Conservation (phyloP, 2,888 invertebrate species). For the Brenthis ino region DNA sequence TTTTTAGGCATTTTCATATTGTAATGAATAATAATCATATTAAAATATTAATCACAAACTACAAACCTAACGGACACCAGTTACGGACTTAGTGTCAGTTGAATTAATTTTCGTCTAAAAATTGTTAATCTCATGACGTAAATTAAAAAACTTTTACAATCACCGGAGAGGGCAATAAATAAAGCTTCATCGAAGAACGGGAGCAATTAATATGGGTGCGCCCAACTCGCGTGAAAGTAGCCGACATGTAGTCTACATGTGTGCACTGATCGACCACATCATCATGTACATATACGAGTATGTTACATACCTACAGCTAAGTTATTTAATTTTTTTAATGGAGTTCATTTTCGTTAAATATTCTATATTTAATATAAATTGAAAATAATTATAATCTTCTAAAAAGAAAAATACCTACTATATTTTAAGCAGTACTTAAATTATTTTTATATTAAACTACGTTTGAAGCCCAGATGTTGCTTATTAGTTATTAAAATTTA, state of each 20-base stretch:
- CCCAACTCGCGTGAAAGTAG: slow-evolving; percentile 75
- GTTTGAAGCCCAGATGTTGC: too few species aligned
- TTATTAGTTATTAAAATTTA: too few species aligned
- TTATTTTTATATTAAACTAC: too few species aligned
- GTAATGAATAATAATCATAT: slow-evolving; percentile 53
- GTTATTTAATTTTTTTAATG: slow-evolving; percentile 1
- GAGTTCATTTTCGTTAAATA: neutral
- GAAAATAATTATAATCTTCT: neutral
- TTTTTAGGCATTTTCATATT: slow-evolving; percentile 54
- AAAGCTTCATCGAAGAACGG: slow-evolving; percentile 80
- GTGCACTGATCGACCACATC: slow-evolving; percentile 52
- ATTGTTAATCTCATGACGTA: slow-evolving; percentile 3
- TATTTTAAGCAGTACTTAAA: too few species aligned
- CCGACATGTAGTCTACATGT: slow-evolving; percentile 64
- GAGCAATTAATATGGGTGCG: slow-evolving; percentile 82
- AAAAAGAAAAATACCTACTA: too few species aligned
- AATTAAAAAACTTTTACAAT: slow-evolving; percentile 64
- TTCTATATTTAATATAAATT: neutral
- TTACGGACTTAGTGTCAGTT: slow-evolving; percentile 50
- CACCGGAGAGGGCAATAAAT: slow-evolving; percentile 77
- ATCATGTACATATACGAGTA: slow-evolving; percentile 36
- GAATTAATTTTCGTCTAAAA: slow-evolving; percentile 24
- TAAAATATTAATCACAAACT: neutral
- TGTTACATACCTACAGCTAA: neutral
- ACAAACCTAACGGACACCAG: slow-evolving; percentile 16